These are phyloP conservation scores for Drosophila rellima DNA, from an alignment of 2,888 invertebrate species.

Conservation along the genomic window DNA sequence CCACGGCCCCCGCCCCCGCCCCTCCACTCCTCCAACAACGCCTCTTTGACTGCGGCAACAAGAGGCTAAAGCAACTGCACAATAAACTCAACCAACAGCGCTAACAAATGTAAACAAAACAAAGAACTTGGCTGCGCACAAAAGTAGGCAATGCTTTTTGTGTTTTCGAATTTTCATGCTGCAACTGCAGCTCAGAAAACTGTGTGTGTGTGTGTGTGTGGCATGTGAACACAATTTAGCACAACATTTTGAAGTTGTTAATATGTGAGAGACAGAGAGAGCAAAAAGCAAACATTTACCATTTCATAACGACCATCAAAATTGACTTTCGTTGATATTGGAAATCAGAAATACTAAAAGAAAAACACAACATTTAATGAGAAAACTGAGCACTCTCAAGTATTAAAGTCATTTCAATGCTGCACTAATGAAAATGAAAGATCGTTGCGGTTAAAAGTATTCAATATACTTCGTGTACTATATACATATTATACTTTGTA, in stretches of 20 bases:
- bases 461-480: neutral
- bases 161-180: neutral
- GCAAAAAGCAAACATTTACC: neutral
- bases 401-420: neutral
- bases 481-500: too few relatives aligned
- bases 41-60: conserved; percentile 10
- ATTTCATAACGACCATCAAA: neutral
- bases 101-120: conserved; percentile 45
- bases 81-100: conserved; percentile 57
- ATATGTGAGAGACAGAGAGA: neutral
- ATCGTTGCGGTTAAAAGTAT: too few relatives aligned
- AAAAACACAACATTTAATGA: neutral
- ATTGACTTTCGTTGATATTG: neutral
- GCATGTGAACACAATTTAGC: conserved; percentile 37
- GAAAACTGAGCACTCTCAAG: too few relatives aligned
- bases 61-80: conserved; percentile 50
- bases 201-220: conserved; percentile 14
- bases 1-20: neutral
- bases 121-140: conserved; percentile 50
- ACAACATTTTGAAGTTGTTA: conserved; percentile 12
- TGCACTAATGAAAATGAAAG: neutral
- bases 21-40: neutral
- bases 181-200: neutral
- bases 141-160: conserved; percentile 66
- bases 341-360: neutral